Evolutionary conservation across 53 echinoderm and acorn worm genomes (phyloP), one percentile per base, ranked within the genome.

Genomic region (Stichopus horrens): DNA sequence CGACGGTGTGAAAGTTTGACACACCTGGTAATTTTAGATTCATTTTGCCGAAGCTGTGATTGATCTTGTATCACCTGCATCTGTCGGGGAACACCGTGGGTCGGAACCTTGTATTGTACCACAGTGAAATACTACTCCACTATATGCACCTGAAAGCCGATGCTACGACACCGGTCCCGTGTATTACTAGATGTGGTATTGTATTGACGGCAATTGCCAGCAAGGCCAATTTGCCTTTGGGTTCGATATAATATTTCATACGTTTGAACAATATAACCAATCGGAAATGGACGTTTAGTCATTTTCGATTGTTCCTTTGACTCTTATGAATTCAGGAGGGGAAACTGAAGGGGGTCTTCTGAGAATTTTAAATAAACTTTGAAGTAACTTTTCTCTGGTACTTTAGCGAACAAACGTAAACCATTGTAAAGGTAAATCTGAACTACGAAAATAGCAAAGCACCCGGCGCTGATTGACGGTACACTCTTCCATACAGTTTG

Each of bases 311-410:
- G 85, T 63, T 85, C 52, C 68, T 81, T 81, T 81, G 81, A 81
- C 56, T 56, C 57, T 19, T 10, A 81, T 4, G 81, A 37, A 81
- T 59, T 51, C 85, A 63, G 23, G 8, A 85, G 66, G 79, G 85
- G 85, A 67, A 23, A 66, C 68, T 52, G 20, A 66, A 52, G 85
- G 23, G 66, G 23, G 8, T 85, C 85, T 57, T 51, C 85, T 11
- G 85, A 85, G 68, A 85, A 85, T 85, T 52, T 59, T 66, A 85
- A 85, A 85, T 53, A 85, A 85, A 85, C 85, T 85, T 66, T 85
- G 85, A 85, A 65, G 68, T 85, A 85, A 63, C 85, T 85, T 81
- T 81, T 81, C 81, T 23, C 85, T 21, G 23, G 65, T 67, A 63
- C 66, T 85, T 13, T 71, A 37, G 37, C 37, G 71, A 71, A 18